Conservation (phyloP, 2,888 invertebrate genomes). For the Ferdinandea cuprea region DNA sequence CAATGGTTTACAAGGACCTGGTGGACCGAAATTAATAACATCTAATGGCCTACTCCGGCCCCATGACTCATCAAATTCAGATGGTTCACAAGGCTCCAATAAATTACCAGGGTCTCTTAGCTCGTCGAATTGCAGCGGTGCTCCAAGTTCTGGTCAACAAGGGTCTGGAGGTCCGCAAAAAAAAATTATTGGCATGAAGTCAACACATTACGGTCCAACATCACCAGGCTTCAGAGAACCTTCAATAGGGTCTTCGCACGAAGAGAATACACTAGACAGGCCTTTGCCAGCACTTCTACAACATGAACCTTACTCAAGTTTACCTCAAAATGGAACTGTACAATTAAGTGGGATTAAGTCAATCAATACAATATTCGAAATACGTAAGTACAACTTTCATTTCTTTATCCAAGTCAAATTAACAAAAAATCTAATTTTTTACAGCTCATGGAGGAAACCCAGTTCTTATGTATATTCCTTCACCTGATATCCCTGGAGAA, state of each 20-base stretch:
- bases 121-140: neutral
- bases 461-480: constrained; percentile 3
- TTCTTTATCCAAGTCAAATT: neutral
- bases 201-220: neutral
- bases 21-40: no score
- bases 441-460: neutral
- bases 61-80: no score
- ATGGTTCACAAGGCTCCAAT: neutral
- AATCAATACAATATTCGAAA: neutral
- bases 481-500: neutral
- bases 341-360: neutral
- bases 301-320: neutral
- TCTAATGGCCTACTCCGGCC: no score
- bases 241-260: neutral
- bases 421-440: neutral
- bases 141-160: neutral
- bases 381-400: neutral
- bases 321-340: neutral
- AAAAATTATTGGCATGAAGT: neutral
- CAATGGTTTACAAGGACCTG: neutral
- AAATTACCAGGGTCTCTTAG: neutral
- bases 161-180: neutral
- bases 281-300: neutral
- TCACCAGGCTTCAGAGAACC: neutral
- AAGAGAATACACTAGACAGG: neutral